phyloP scores from a whole-genome alignment of 2,888 invertebrate genomes.

The Drosophila cracens region DNA sequence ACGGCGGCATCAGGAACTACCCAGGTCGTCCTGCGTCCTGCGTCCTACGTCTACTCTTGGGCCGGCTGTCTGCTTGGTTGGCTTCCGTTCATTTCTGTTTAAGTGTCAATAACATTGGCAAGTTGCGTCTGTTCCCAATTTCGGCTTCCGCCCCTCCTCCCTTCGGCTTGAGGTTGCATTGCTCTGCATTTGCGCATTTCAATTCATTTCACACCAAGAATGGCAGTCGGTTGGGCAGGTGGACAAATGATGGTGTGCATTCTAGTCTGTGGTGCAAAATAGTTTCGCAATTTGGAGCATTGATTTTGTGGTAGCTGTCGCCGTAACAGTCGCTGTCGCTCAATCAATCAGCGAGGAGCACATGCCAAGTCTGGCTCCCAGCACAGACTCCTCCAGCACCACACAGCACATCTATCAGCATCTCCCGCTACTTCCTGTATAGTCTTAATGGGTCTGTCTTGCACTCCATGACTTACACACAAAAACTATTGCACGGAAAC shows the following conservation, averaged over 20 bases:
- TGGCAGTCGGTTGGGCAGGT: conserved; percentile 12
- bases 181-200: conserved; percentile 72
- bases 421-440: not conserved
- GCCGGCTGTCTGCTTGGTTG: conserved; percentile 63
- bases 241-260: conserved; percentile 5
- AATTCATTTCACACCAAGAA: conserved; percentile 70
- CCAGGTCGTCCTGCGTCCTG: conserved; percentile 19
- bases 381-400: not conserved
- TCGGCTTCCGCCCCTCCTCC: not conserved
- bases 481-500: not conserved
- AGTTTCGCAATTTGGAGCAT: conserved; percentile 78
- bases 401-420: not conserved
- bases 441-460: no score
- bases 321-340: conserved; percentile 54
- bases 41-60: conserved; percentile 8
- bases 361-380: not conserved
- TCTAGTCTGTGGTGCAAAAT: conserved; percentile 51
- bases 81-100: conserved; percentile 67
- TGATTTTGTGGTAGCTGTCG: conserved; percentile 60
- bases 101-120: conserved; percentile 79
- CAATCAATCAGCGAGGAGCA: conserved; percentile 62
- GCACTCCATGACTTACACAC: not conserved
- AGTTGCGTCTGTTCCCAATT: conserved; percentile 54
- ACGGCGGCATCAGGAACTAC: conserved; percentile 30
- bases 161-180: conserved; percentile 26